These are phyloP conservation scores for Dicrurus megarhynchus DNA, from an alignment of 2,113 vertebrate genomes.

Conservation along the genomic window DNA sequence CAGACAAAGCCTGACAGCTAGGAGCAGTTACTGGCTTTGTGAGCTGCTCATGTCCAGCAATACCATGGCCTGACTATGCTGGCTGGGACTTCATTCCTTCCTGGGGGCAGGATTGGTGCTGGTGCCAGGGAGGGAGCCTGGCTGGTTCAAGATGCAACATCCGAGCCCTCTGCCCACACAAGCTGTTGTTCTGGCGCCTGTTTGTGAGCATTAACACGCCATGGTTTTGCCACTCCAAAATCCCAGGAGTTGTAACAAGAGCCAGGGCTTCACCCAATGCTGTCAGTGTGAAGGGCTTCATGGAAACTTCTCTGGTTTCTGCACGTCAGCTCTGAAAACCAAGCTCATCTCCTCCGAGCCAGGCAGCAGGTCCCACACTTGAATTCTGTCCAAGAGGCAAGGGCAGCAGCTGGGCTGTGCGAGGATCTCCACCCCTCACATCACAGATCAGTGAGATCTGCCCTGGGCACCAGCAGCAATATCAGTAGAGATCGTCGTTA, in stretches of 20 bases:
- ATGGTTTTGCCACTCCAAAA: neutral
- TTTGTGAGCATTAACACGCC: neutral
- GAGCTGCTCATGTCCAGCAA: neutral
- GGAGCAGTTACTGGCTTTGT: neutral
- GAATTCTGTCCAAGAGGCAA: neutral
- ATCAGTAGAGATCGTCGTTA: neutral
- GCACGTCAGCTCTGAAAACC: neutral
- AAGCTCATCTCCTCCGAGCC: neutral
- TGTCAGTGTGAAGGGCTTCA: neutral
- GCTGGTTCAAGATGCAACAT: neutral
- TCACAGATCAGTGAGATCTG: rapidly evolving
- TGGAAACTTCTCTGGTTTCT: conserved; percentile 16
- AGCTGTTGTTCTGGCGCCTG: neutral
- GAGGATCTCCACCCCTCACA: neutral
- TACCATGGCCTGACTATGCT: neutral
- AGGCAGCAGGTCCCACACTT: neutral
- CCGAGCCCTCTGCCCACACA: neutral
- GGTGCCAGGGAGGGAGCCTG: neutral
- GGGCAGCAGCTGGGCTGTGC: rapidly evolving
- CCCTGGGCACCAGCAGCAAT: rapidly evolving
- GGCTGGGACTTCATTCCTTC: neutral
- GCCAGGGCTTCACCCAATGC: neutral
- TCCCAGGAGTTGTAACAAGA: conserved; percentile 2
- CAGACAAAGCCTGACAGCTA: neutral
- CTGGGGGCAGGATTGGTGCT: neutral